A percentile compares a stretch with the other conserved stretches of the same genome.
phyloP scores from a whole-genome alignment of 2,113 vertebrate species.

The Chloropsis cyanopogon region DNA sequence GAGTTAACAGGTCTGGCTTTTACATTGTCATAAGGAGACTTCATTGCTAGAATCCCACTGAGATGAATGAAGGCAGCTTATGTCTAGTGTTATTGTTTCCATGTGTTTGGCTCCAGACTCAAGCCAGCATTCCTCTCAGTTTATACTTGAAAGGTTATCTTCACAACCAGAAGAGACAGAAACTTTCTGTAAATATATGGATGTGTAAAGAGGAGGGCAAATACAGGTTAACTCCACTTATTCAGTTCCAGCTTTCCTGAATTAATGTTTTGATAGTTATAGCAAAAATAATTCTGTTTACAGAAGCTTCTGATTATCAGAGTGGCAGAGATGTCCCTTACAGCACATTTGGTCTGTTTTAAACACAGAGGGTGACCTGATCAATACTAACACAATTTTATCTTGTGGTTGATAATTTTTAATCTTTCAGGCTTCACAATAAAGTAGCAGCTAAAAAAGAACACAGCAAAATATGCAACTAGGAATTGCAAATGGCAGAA shows the following conservation, averaged over 20 bases:
- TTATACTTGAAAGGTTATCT: conserved; percentile 67
- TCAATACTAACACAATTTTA: not conserved
- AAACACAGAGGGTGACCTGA: not conserved
- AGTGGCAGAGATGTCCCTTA: not conserved
- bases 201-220: conserved; percentile 36
- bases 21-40: conserved; percentile 54
- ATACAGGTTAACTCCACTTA: conserved; percentile 41
- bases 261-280: conserved; percentile 44
- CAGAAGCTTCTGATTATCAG: conserved; percentile 32
- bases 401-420: not conserved
- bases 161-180: conserved; percentile 53
- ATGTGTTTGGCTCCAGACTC: conserved; percentile 67
- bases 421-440: not conserved
- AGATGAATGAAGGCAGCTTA: conserved; percentile 68
- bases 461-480: not conserved
- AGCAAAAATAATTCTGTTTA: conserved; percentile 39
- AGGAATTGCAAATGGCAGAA: not conserved
- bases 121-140: conserved; percentile 58
- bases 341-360: not conserved
- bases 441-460: not conserved
- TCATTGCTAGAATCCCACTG: conserved; percentile 61
- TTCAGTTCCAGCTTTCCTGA: conserved; percentile 10
- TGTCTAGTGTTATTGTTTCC: conserved; percentile 69
- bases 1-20: conserved; percentile 51
- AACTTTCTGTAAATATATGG: conserved; percentile 54